phyloP scores from a whole-genome alignment of 2,888 invertebrate species.

The Harpalus rubripes region DNA sequence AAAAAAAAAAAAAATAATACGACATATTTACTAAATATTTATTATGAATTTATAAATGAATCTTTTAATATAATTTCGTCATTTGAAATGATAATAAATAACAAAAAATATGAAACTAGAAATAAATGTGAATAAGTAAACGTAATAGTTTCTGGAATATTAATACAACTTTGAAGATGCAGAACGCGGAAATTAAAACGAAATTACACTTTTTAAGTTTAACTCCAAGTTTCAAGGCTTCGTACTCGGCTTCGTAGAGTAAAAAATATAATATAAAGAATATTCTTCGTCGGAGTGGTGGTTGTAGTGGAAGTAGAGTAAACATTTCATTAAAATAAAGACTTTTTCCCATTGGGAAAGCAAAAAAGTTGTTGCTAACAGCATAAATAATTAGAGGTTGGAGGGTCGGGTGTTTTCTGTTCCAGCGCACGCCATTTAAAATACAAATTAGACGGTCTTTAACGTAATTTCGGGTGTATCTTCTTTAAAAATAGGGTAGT shows the following conservation, averaged over 20 bases:
- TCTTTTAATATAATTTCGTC: neutral
- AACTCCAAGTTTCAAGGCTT: neutral
- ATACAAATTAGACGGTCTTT: slow-evolving; percentile 57
- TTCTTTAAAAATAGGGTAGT: slow-evolving; percentile 55
- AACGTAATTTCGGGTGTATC: slow-evolving; percentile 50
- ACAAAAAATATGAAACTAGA: too few species aligned
- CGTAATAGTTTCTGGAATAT: neutral
- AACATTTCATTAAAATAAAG: slow-evolving; percentile 46
- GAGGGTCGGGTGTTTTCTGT: slow-evolving; percentile 14
- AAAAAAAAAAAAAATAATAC: too few species aligned
- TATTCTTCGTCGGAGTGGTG: neutral
- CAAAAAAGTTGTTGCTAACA: slow-evolving; percentile 49
- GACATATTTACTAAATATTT: too few species aligned
- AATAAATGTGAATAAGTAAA: neutral
- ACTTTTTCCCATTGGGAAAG: slow-evolving; percentile 47
- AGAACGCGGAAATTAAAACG: neutral
- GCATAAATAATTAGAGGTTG: slow-evolving; percentile 47
- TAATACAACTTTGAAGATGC: neutral
- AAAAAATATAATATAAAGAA: slow-evolving; percentile 1
- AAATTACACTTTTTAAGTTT: neutral
- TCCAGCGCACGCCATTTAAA: slow-evolving; percentile 41
- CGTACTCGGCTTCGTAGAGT: neutral
- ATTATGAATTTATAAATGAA: too few species aligned
- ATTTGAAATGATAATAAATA: neutral
- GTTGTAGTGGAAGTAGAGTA: slow-evolving; percentile 21